Percentiles rank a stretch among this genome's conserved stretches.
These are phyloP conservation scores for Chrysina gloriosa DNA, from an alignment of 2,888 invertebrate species.

Conservation along the genomic window DNA sequence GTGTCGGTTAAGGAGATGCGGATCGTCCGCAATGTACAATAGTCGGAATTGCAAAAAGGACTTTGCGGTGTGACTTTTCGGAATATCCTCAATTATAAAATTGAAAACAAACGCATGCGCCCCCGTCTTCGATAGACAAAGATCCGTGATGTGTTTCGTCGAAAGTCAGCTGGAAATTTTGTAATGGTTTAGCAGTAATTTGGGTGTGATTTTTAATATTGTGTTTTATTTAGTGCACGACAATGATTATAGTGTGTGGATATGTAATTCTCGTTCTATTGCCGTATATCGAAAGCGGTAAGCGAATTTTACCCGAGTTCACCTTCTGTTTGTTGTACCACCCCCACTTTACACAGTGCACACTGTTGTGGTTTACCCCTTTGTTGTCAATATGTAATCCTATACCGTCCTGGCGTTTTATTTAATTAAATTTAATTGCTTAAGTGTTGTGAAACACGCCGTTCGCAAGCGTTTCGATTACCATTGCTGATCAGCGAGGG, in stretches of 20 bases:
- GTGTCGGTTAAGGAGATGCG: conserved; percentile 9
- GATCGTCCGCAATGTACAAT: conserved; percentile 7
- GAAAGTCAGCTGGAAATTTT: conserved; percentile 70
- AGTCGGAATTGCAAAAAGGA: conserved; percentile 5
- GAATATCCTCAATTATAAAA: conserved; percentile 39
- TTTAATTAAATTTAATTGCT: conserved; percentile 19
- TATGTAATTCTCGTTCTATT: conserved; percentile 77
- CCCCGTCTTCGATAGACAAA: conserved; percentile 70
- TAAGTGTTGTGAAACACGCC: not conserved
- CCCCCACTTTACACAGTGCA: conserved; percentile 37
- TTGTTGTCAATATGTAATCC: conserved; percentile 35
- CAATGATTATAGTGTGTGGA: conserved; percentile 75
- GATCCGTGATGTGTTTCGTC: conserved; percentile 66
- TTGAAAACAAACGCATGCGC: conserved; percentile 69
- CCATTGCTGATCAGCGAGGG: not conserved
- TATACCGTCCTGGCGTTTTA: not conserved
- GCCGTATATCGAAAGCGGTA: conserved; percentile 79
- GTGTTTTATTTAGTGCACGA: conserved; percentile 59
- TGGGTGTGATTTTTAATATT: conserved; percentile 52
- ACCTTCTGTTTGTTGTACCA: conserved; percentile 48
- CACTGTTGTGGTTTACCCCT: conserved; percentile 40
- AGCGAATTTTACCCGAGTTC: conserved; percentile 57
- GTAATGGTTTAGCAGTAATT: conserved; percentile 68
- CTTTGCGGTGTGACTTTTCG: not conserved
- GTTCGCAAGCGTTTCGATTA: not conserved